Conservation (phyloP, 2,888 invertebrate species). For the Bruchidius siliquastri region DNA sequence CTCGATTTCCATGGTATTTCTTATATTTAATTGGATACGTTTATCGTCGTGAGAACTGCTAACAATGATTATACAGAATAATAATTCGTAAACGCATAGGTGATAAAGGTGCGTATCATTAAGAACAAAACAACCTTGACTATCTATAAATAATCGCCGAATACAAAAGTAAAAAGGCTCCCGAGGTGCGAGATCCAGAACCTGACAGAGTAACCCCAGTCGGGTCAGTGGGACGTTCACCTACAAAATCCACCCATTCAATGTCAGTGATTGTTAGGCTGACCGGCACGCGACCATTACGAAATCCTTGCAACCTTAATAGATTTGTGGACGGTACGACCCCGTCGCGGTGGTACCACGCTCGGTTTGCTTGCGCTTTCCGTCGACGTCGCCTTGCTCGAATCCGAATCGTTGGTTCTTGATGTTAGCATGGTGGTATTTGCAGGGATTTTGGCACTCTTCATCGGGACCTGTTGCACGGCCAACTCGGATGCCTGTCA, state of each 20-base stretch:
- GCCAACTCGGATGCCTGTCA: background rate
- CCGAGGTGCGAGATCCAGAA: background rate
- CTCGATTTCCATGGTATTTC: too few relatives aligned
- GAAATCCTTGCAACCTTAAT: background rate
- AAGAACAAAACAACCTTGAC: background rate
- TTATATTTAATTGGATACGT: too few relatives aligned
- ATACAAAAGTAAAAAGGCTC: background rate
- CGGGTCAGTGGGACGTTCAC: background rate
- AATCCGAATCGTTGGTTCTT: too few relatives aligned
- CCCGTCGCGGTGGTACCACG: background rate
- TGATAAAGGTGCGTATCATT: too few relatives aligned
- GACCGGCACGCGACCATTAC: background rate
- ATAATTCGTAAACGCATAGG: too few relatives aligned
- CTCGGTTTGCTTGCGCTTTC: too few relatives aligned
- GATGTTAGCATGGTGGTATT: background rate
- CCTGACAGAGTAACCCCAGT: background rate
- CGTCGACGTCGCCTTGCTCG: too few relatives aligned
- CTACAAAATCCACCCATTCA: background rate
- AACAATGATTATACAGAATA: too few relatives aligned
- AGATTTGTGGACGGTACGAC: background rate
- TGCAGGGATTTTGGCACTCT: background rate
- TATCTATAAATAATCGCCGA: background rate
- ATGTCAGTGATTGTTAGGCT: background rate
- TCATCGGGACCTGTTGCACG: background rate
- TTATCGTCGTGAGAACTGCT: too few relatives aligned